phyloP scores from a whole-genome alignment of 2,888 invertebrate genomes.

The Aleiodes testaceus region DNA sequence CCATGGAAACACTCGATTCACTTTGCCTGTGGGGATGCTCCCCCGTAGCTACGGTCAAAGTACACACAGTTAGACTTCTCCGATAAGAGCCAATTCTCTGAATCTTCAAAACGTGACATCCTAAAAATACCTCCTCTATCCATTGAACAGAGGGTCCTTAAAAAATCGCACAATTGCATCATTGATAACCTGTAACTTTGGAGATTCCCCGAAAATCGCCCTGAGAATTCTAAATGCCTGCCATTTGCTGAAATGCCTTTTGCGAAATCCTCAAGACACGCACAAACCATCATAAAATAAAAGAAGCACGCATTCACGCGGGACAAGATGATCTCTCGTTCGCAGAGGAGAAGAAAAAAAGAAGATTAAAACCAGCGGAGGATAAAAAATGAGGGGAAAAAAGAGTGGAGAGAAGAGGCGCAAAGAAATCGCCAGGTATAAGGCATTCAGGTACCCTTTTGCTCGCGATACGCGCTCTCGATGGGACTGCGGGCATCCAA shows the following conservation, averaged over 20 bases:
- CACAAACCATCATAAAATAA: constrained; percentile 28
- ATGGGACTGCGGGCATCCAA: constrained; percentile 62
- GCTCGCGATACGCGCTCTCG: constrained; percentile 71
- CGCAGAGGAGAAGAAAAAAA: constrained; percentile 41
- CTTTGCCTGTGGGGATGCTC: constrained; percentile 22
- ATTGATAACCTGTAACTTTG: constrained; percentile 1
- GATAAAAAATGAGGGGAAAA: constrained; percentile 41
- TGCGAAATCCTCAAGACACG: constrained; percentile 15
- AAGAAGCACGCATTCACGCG: constrained; percentile 38
- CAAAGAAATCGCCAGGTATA: constrained; percentile 51
- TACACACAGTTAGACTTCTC: constrained; percentile 25
- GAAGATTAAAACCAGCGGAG: constrained; percentile 37
- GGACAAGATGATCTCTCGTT: constrained; percentile 39
- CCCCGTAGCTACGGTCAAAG: constrained; percentile 34
- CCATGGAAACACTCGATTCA: constrained; percentile 10
- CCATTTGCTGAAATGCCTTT: constrained; percentile 10
- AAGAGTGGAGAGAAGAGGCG: constrained; percentile 43
- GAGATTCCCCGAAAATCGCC: neutral
- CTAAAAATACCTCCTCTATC: neutral
- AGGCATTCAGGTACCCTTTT: constrained; percentile 62
- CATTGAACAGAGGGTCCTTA: neutral
- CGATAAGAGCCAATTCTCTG: constrained; percentile 20
- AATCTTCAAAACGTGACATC: neutral
- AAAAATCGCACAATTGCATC: neutral
- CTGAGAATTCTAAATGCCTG: constrained; percentile 13